Percentiles rank a stretch among this genome's conserved stretches.
phyloP scores from a whole-genome alignment of 2,113 vertebrate species.

The Leptobrachium leishanense region DNA sequence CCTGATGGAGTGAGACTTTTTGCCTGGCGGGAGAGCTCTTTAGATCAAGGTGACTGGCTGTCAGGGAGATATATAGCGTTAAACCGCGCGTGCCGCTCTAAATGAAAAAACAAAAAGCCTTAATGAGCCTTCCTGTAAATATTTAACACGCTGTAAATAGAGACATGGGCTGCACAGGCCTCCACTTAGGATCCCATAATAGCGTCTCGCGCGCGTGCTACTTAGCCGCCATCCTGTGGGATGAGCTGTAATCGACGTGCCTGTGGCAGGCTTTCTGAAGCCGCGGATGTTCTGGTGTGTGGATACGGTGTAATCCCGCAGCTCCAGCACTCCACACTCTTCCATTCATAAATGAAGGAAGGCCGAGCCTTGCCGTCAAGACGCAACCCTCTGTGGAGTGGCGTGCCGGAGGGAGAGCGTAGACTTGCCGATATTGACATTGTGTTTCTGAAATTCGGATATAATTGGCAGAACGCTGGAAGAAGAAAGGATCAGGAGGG shows the following conservation, averaged over 20 bases:
- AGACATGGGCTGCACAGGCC: not conserved
- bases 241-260: not conserved
- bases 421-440: no score
- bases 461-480: no score
- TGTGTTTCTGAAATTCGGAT: no score
- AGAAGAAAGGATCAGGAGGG: no score
- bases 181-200: not conserved
- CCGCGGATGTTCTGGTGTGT: not conserved
- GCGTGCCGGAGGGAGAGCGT: no score
- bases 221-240: not conserved
- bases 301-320: not conserved
- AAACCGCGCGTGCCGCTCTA: no score
- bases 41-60: no score
- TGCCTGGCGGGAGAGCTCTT: no score
- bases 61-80: no score
- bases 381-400: not conserved
- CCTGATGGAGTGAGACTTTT: no score
- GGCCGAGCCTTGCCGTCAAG: not conserved
- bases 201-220: not conserved
- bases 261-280: not conserved
- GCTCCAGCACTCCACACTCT: not conserved
- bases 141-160: not conserved
- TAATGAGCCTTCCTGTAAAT: slow-evolving; percentile 1
- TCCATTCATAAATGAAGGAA: not conserved
- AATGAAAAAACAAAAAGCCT: not conserved